These are phyloP conservation scores for Caenorhabditis angaria DNA, from an alignment of 2,888 invertebrate genomes.

Conservation along the genomic window DNA sequence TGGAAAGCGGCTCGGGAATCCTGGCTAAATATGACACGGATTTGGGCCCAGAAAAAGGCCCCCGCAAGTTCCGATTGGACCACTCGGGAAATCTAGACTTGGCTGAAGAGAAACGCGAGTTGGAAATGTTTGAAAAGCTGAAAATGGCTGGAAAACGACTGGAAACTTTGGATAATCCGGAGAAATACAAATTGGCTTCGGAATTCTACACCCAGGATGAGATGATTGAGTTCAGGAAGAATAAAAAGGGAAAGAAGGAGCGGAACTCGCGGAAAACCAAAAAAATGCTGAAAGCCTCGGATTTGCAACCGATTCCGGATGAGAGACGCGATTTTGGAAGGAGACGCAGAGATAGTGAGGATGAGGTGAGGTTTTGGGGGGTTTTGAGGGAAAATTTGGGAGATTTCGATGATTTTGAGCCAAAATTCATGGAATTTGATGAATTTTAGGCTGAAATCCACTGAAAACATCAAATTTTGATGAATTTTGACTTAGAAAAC, in stretches of 20 bases:
- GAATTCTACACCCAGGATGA: conserved; percentile 88
- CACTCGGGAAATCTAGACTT: conserved; percentile 61
- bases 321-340: conserved; percentile 21
- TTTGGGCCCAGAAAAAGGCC: conserved; percentile 78
- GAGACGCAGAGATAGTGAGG: conserved; percentile 18
- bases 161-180: conserved; percentile 79
- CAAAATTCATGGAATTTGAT: no score
- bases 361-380: no score
- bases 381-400: no score
- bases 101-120: conserved; percentile 56
- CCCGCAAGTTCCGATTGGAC: conserved; percentile 57
- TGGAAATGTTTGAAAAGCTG: conserved; percentile 35
- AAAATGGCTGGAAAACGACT: conserved; percentile 67
- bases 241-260: conserved; percentile 67
- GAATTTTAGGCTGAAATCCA: conserved; percentile 29
- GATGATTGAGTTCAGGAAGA: conserved; percentile 75
- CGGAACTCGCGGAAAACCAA: conserved; percentile 61
- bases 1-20: conserved; percentile 76
- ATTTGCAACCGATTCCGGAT: conserved; percentile 61
- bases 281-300: conserved; percentile 66
- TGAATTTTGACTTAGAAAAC: not conserved
- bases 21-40: conserved; percentile 94
- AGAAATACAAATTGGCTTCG: conserved; percentile 79
- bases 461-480: not conserved
- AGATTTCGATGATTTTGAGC: no score